These are phyloP conservation scores for Hyla sarda DNA, from an alignment of 2,113 vertebrate genomes.

Conservation along the genomic window DNA sequence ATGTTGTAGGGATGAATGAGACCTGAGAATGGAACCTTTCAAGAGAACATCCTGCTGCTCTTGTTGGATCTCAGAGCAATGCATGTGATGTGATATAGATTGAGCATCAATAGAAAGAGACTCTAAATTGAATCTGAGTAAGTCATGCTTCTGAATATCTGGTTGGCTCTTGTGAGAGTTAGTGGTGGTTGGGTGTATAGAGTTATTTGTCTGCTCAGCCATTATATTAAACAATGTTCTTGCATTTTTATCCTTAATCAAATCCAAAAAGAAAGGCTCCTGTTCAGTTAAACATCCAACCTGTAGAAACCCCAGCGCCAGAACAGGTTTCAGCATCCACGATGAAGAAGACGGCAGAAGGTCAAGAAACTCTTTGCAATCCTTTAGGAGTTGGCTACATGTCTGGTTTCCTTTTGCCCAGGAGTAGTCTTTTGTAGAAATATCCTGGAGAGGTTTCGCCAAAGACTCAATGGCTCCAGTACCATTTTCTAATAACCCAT, in stretches of 20 bases:
- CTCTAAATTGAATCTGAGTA: slow-evolving; percentile 38
- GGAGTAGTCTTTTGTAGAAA: neutral
- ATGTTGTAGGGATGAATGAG: fast-evolving
- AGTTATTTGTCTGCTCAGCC: neutral
- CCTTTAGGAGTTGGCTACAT: neutral
- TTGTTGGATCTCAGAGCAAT: slow-evolving; percentile 39
- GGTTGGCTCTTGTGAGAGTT: neutral
- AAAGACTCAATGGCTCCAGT: neutral
- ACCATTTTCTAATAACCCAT: neutral
- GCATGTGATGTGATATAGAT: neutral
- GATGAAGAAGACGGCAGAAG: neutral
- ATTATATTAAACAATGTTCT: slow-evolving; percentile 5
- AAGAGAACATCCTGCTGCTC: neutral
- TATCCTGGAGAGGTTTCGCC: neutral
- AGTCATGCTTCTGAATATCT: neutral
- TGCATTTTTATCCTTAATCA: slow-evolving; percentile 19
- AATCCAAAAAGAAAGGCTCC: neutral
- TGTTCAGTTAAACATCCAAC: slow-evolving; percentile 37
- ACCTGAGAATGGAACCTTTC: neutral
- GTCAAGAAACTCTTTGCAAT: neutral
- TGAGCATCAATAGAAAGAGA: neutral
- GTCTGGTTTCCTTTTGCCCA: slow-evolving; percentile 43
- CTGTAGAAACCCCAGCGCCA: slow-evolving; percentile 29
- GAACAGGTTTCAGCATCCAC: slow-evolving; percentile 1
- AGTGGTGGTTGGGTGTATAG: neutral